Conservation (phyloP, 2,113 vertebrate species). For the Burhinus bistriatus region DNA sequence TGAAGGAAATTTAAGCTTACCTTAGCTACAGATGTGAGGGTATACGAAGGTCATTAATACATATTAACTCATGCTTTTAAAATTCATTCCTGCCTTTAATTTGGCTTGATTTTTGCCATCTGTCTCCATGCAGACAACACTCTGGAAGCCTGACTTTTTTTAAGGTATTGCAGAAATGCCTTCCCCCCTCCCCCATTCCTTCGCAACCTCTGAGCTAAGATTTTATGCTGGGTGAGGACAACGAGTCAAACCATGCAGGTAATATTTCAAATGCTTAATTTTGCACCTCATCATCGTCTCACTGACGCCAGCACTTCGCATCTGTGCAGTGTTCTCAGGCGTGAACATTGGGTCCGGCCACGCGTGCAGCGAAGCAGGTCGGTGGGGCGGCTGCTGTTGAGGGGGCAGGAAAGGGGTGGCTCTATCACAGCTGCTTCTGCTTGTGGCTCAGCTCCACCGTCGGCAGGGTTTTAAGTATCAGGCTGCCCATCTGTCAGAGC, state of each 20-base stretch:
- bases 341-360: too few relatives aligned
- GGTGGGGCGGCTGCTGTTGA: too few relatives aligned
- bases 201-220: accelerated
- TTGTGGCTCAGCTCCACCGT: too few relatives aligned
- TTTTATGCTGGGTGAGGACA: not conserved
- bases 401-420: too few relatives aligned
- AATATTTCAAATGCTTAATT: too few relatives aligned
- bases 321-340: too few relatives aligned
- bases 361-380: too few relatives aligned
- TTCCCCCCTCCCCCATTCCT: not conserved
- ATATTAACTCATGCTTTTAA: not conserved
- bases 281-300: too few relatives aligned
- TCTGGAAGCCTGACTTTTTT: not conserved
- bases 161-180: not conserved
- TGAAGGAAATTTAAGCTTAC: not conserved
- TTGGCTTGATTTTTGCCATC: not conserved
- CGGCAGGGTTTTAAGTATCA: too few relatives aligned
- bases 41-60: not conserved
- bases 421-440: too few relatives aligned
- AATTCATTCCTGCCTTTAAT: not conserved
- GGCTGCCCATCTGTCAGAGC: too few relatives aligned
- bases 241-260: not conserved
- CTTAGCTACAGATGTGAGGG: not conserved
- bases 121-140: not conserved
- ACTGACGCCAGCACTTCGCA: too few relatives aligned